A percentile compares a stretch with the other conserved stretches of the same genome.
Conservation (phyloP, 2,113 vertebrate species). For the Neodontobutis hainanensis region DNA sequence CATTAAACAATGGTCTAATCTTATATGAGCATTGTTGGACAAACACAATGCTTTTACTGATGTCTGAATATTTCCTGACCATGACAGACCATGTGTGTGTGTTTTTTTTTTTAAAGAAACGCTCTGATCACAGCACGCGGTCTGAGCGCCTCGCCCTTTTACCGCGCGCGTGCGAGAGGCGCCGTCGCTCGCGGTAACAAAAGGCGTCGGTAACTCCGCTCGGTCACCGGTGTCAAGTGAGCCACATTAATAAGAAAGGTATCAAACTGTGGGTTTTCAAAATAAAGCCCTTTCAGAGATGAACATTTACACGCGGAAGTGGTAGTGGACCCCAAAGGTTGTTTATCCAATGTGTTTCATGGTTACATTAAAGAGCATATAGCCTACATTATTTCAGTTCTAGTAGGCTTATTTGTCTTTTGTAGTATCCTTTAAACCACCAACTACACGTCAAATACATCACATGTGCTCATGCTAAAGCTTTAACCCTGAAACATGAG, state of each 20-base stretch:
- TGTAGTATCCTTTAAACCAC: neutral
- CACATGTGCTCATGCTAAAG: neutral
- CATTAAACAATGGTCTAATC: neutral
- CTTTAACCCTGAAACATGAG: conserved; percentile 52
- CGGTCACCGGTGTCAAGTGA: conserved; percentile 51
- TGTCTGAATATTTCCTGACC: conserved; percentile 7
- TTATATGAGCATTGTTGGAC: neutral
- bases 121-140: conserved; percentile 30
- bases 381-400: neutral
- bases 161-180: conserved; percentile 43
- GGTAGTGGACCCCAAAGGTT: neutral
- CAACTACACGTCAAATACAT: neutral
- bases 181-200: conserved; percentile 68
- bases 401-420: neutral
- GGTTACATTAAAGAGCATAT: conserved; percentile 1
- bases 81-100: conserved; percentile 24
- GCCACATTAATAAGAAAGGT: neutral
- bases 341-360: neutral
- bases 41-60: conserved; percentile 2
- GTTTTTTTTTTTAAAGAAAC: conserved; percentile 66
- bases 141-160: conserved; percentile 77
- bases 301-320: neutral
- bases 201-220: conserved; percentile 62
- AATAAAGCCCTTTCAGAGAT: conserved; percentile 39
- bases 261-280: conserved; percentile 3